Percentiles rank a stretch among this genome's conserved stretches.
Evolutionary conservation across 2,888 invertebrate genomes (phyloP).

Genomic region (Eristalis arbustorum): DNA sequence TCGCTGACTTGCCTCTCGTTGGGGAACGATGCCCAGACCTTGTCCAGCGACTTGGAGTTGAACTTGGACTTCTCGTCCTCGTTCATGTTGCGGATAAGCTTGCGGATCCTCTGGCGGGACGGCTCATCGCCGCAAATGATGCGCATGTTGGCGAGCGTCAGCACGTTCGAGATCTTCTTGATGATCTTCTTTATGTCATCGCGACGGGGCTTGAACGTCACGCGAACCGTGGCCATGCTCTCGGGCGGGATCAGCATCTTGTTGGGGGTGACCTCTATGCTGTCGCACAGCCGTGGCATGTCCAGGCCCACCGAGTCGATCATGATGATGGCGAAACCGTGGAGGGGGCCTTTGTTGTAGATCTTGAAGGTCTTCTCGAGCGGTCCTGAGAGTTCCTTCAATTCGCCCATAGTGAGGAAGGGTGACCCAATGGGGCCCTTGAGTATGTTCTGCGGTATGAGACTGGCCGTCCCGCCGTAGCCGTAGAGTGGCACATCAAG

Average conservation of each 20-base stretch:
- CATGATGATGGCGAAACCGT: constrained; percentile 80
- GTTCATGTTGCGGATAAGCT: constrained; percentile 75
- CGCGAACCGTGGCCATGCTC: constrained; percentile 77
- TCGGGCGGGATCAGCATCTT: constrained; percentile 80
- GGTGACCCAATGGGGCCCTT: constrained; percentile 83
- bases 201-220: constrained; percentile 80
- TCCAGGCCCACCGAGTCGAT: constrained; percentile 76
- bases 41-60: constrained; percentile 73
- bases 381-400: constrained; percentile 80
- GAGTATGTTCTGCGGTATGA: constrained; percentile 81
- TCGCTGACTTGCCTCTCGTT: constrained; percentile 74
- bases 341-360: constrained; percentile 82
- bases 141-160: constrained; percentile 80
- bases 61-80: constrained; percentile 74
- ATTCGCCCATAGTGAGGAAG: constrained; percentile 83
- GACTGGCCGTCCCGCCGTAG: constrained; percentile 82
- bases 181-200: constrained; percentile 80
- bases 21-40: constrained; percentile 75
- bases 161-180: constrained; percentile 77
- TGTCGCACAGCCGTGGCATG: constrained; percentile 75
- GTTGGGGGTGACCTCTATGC: constrained; percentile 79
- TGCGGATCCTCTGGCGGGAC: constrained; percentile 79
- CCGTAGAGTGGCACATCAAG: constrained; percentile 81
- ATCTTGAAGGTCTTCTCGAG: constrained; percentile 81
- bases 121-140: constrained; percentile 82